Evolutionary conservation across 2,888 invertebrate species (phyloP).

Genomic region (Physocephala rufipes): DNA sequence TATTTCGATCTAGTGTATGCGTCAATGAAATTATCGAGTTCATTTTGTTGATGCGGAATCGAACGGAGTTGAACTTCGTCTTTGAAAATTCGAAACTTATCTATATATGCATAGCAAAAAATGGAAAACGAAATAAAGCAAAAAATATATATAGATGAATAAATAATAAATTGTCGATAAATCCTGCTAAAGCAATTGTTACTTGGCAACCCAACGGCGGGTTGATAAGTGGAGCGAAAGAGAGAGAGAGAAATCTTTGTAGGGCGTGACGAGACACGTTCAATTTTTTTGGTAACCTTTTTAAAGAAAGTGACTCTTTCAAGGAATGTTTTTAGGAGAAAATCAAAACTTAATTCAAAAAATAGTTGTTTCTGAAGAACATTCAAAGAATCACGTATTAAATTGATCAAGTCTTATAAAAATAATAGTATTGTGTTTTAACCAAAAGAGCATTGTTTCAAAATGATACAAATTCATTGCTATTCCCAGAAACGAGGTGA

Average conservation of each 20-base stretch:
- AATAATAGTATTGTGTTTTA: too few relatives aligned
- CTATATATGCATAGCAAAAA: neutral
- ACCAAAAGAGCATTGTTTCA: too few relatives aligned
- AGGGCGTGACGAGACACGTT: neutral
- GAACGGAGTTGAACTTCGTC: neutral
- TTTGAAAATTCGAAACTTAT: conserved; percentile 10
- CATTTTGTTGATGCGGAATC: conserved; percentile 14
- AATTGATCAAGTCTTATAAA: too few relatives aligned
- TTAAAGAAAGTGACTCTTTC: neutral
- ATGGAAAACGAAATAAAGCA: neutral
- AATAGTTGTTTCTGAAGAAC: too few relatives aligned
- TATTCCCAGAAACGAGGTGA: too few relatives aligned
- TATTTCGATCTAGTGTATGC: conserved; percentile 37
- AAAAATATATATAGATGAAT: too few relatives aligned
- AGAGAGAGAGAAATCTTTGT: neutral
- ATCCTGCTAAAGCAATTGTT: neutral
- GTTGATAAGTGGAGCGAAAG: neutral
- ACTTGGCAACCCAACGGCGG: conserved; percentile 2
- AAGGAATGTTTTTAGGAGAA: neutral
- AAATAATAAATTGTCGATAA: too few relatives aligned
- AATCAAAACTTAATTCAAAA: too few relatives aligned
- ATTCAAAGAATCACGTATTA: too few relatives aligned
- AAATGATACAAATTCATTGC: too few relatives aligned
- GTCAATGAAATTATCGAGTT: conserved; percentile 36
- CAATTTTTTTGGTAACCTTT: neutral